Base-by-base conservation (phyloP, 1,140 invertebrate genomes). In the Littorina saxatilis region DNA sequence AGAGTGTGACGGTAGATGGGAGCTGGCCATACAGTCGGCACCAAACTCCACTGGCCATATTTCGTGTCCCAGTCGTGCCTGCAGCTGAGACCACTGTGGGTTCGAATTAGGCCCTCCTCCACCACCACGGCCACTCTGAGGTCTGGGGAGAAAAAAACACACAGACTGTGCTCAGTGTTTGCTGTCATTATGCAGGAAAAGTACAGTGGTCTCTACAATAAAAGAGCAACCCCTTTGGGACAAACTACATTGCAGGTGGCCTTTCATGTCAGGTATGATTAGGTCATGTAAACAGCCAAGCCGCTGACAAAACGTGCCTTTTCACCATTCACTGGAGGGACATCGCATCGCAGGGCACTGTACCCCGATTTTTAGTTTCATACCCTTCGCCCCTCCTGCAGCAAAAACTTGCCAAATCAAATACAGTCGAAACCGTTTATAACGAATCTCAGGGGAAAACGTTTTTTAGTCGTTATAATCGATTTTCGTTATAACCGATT, bases 1-100 rank as follows among this genome's bases (percentile, higher is more conserved):
- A 40, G 92, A 93, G 79, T 93, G 93, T 5, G 91, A 90, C 5
- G 93, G 93, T n/a, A 93, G 88, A 83, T 93, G 89, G 47, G 92
- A 93, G n/a, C 92, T 90, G 35, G 90, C 88, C 20, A 93, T 89
- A 79, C 89, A 86, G 72, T 91, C 91, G 27, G 85, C 82, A 9
- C 93, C 92, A 32, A 85, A 35, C 72, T 89, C 86, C 39, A 87
- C 68, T 7, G 82, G 50, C 79, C 80, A 81, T 37, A 39, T 77
- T 32, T 89, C 86, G 35, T 27, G 77, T n/a, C 87, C 89, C 50
- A 81, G 79, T 37, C 84, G 83, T 13, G 74, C 66, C 40, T 84
- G 27, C 58, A 90, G 55, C 32, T 55, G 52, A 32, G 82, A 40
- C 76, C 87, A 89, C 15, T 43, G 17, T 4, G 40, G 3, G 52